A percentile compares a stretch with the other conserved stretches of the same genome.
phyloP scores from a whole-genome alignment of 2,888 invertebrate species.

The Erpobdella octoculata region DNA sequence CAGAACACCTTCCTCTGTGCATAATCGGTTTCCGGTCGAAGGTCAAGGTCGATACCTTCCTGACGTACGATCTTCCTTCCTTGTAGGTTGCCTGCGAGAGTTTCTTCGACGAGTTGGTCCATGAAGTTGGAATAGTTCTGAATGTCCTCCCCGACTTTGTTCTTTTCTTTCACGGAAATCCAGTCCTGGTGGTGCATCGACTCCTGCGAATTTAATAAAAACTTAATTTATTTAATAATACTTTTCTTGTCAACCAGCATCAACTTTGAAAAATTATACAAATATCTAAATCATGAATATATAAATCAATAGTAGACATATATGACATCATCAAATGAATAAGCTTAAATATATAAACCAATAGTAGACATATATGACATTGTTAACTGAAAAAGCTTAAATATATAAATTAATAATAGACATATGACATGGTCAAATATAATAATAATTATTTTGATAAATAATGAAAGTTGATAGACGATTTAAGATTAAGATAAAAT shows the following conservation, averaged over 20 bases:
- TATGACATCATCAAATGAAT: background rate
- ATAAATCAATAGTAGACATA: too few relatives aligned
- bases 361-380: too few relatives aligned
- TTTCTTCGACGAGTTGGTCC: slow-evolving; percentile 43
- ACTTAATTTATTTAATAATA: background rate
- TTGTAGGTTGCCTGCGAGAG: slow-evolving; percentile 27
- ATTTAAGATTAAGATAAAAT: background rate
- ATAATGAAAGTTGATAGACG: background rate
- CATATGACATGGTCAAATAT: too few relatives aligned
- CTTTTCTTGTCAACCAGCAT: background rate
- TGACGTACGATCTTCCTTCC: slow-evolving; percentile 35
- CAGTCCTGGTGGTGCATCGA: slow-evolving; percentile 70
- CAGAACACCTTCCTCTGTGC: slow-evolving; percentile 53
- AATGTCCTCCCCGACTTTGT: slow-evolving; percentile 43
- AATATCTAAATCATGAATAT: too few relatives aligned
- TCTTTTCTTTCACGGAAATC: slow-evolving; percentile 62
- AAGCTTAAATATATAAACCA: background rate
- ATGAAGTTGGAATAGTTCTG: slow-evolving; percentile 43
- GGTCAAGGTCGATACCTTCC: slow-evolving; percentile 39
- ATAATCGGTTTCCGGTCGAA: slow-evolving; percentile 37
- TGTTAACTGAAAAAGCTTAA: too few relatives aligned
- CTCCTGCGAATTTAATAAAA: slow-evolving; percentile 1
- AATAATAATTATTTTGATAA: background rate
- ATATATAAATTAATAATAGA: too few relatives aligned
- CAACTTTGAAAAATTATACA: too few relatives aligned